These are phyloP conservation scores for Plumapathes pennacea DNA, from an alignment of 92 coral and sea anemone species.

Conservation along the genomic window DNA sequence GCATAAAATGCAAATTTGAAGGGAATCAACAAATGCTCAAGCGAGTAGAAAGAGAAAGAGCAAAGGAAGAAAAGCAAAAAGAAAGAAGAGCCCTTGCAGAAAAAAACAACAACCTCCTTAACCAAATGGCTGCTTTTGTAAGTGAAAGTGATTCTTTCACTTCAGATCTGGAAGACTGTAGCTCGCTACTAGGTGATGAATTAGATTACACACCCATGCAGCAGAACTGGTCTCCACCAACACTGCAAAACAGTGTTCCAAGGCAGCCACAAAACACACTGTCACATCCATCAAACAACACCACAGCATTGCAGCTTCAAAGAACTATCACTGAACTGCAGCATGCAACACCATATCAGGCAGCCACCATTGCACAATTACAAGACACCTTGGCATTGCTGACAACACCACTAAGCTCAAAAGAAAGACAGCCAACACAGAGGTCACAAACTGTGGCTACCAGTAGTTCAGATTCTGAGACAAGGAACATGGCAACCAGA, in stretches of 20 bases:
- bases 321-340: conserved; percentile 3
- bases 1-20: conserved; percentile 4
- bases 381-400: background rate
- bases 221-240: no score
- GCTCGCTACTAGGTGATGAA: background rate
- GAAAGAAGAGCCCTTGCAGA: conserved; percentile 28
- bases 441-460: background rate
- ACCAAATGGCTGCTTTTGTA: conserved; percentile 7
- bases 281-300: background rate
- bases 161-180: conserved; percentile 21
- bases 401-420: background rate
- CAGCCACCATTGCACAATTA: background rate
- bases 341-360: background rate
- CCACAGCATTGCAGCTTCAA: conserved; percentile 1
- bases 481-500: background rate
- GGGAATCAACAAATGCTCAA: no score
- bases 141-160: conserved; percentile 10
- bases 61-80: conserved; percentile 1
- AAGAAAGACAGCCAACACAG: background rate
- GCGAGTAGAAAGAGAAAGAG: conserved; percentile 12
- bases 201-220: no score
- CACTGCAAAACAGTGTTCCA: no score
- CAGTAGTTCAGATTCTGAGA: background rate
- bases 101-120: conserved; percentile 5
- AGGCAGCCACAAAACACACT: no score